Percentiles rank a stretch among this genome's conserved stretches.
Evolutionary conservation across 53 echinoderm and acorn worm species (phyloP).

Genomic region (Holothuria scabra): DNA sequence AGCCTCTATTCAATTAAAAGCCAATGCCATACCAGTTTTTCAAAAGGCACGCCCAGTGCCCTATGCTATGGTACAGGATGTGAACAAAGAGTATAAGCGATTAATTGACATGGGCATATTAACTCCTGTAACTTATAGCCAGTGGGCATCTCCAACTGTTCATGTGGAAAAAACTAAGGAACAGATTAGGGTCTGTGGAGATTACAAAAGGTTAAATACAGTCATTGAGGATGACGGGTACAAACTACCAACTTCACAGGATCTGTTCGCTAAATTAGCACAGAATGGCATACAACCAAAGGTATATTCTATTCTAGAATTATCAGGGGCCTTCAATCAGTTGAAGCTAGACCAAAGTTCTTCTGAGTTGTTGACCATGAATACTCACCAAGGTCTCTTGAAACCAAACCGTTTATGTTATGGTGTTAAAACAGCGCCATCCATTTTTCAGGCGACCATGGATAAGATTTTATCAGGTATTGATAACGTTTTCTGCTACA

Average conservation of each 20-base stretch:
- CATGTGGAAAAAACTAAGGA: conserved; percentile 42
- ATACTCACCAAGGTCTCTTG: conserved; percentile 53
- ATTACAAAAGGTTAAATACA: conserved; percentile 49
- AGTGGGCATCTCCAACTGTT: conserved; percentile 58
- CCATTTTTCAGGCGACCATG: conserved; percentile 53
- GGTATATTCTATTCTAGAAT: conserved; percentile 50
- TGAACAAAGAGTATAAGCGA: conserved; percentile 53
- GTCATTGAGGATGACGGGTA: conserved; percentile 50
- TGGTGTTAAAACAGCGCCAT: conserved; percentile 51
- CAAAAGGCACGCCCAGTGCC: conserved; percentile 53
- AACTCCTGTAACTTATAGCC: conserved; percentile 42
- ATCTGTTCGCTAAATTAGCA: conserved; percentile 36
- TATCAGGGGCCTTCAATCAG: conserved; percentile 56
- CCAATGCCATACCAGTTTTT: conserved; percentile 51
- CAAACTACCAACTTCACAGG: conserved; percentile 49
- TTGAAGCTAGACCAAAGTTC: conserved; percentile 25
- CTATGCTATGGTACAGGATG: conserved; percentile 42
- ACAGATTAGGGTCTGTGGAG: conserved; percentile 46
- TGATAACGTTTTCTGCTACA: conserved; percentile 12
- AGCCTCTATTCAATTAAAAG: conserved; percentile 51
- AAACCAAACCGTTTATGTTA: conserved; percentile 38
- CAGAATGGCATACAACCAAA: conserved; percentile 39
- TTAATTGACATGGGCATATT: conserved; percentile 42
- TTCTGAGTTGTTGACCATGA: conserved; percentile 39
- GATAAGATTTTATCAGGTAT: conserved; percentile 50